Conservation (phyloP, 1,140 invertebrate species). For the Gerris buenoi region DNA sequence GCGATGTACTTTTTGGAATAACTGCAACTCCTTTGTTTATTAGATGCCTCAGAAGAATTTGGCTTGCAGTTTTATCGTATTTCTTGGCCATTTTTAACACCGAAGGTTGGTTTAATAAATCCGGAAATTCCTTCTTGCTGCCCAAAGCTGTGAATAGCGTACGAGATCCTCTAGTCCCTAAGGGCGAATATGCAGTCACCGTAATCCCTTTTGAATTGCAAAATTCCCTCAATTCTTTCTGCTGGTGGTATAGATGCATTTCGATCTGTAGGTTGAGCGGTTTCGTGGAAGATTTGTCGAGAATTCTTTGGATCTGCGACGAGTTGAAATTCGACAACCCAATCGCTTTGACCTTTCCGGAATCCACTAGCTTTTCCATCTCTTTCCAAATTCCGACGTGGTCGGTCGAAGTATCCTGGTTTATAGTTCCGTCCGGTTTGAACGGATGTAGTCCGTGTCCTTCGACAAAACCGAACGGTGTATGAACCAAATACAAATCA, state of each 20-base stretch:
- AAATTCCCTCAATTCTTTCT: slow-evolving; percentile 31
- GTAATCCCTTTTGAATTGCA: slow-evolving; percentile 31
- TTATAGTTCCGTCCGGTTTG: neutral
- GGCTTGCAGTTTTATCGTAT: slow-evolving; percentile 55
- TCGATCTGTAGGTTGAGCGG: slow-evolving; percentile 33
- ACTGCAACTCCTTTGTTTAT: slow-evolving; percentile 52
- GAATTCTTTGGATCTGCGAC: slow-evolving; percentile 23
- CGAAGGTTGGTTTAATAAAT: slow-evolving; percentile 28
- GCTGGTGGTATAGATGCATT: slow-evolving; percentile 36
- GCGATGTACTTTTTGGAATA: slow-evolving; percentile 60
- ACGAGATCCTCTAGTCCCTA: slow-evolving; percentile 37
- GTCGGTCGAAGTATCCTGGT: neutral
- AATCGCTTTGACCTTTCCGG: slow-evolving; percentile 33
- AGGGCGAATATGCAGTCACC: slow-evolving; percentile 36
- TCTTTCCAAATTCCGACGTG: slow-evolving; percentile 25
- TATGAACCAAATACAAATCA: neutral
- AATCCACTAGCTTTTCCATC: slow-evolving; percentile 38
- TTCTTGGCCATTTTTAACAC: slow-evolving; percentile 36
- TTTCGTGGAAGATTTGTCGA: slow-evolving; percentile 13
- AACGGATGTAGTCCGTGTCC: slow-evolving; percentile 11
- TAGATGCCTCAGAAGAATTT: slow-evolving; percentile 59
- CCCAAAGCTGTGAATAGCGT: slow-evolving; percentile 5
- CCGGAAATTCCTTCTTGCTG: slow-evolving; percentile 27
- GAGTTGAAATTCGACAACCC: slow-evolving; percentile 30
- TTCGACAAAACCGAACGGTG: slow-evolving; percentile 36